Evolutionary conservation across 1,140 invertebrate species (phyloP).

Genomic region (Thaumetopoea pityocampa): DNA sequence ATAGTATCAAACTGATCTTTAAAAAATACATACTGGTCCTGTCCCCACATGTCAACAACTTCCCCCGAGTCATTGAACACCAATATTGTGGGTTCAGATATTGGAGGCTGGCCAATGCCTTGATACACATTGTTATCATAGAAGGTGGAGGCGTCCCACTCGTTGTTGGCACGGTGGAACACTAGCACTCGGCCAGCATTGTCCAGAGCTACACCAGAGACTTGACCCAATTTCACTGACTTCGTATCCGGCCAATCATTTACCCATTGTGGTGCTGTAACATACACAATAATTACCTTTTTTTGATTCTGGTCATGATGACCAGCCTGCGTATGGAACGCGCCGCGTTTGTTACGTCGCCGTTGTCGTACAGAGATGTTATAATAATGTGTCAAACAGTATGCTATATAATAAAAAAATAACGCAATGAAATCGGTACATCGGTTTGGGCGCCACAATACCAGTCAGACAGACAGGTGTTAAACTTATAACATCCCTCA

Average conservation of each 20-base stretch:
- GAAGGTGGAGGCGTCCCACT: constrained; percentile 85
- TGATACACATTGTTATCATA: constrained; percentile 78
- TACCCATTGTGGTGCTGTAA: constrained; percentile 58
- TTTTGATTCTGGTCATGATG: no score
- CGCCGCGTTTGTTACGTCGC: no score
- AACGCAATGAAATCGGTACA: no score
- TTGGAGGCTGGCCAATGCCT: constrained; percentile 80
- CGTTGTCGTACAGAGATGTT: no score
- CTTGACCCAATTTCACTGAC: constrained; percentile 82
- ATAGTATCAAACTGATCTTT: no score
- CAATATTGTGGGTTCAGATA: constrained; percentile 84
- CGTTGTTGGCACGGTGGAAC: constrained; percentile 87
- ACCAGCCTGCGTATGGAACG: no score
- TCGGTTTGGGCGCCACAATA: no score
- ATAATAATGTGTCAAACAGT: no score
- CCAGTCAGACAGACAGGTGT: no score
- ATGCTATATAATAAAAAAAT: no score
- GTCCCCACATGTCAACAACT: constrained; percentile 86
- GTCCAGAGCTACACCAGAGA: constrained; percentile 88
- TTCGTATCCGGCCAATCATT: constrained; percentile 75
- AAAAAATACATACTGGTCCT: constrained; percentile 80
- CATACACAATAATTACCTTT: neutral
- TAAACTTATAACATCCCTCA: no score
- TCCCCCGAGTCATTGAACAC: constrained; percentile 84
- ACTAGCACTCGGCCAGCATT: constrained; percentile 84